A percentile compares a stretch with the other conserved stretches of the same genome.
phyloP scores from a whole-genome alignment of 2,888 invertebrate species.

The Callosobruchus maculatus region DNA sequence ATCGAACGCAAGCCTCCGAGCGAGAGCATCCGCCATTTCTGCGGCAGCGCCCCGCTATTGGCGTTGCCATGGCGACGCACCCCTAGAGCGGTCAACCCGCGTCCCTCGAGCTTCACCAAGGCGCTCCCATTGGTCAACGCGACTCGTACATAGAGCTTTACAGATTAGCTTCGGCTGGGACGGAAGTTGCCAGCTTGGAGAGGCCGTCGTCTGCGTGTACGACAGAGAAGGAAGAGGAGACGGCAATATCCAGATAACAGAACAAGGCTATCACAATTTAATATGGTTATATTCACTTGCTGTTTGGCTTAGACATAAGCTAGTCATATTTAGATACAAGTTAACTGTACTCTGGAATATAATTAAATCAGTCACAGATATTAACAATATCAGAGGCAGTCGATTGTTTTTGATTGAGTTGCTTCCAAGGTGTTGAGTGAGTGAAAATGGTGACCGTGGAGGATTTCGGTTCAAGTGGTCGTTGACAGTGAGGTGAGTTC shows the following conservation, averaged over 20 bases:
- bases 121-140: conserved; percentile 34
- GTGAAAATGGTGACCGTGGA: conserved; percentile 14
- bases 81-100: conserved; percentile 43
- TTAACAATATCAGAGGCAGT: conserved; percentile 50
- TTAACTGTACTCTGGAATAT: conserved; percentile 49
- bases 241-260: conserved; percentile 43
- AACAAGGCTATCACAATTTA: conserved; percentile 53
- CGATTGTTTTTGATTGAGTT: conserved; percentile 45
- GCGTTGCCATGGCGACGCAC: conserved; percentile 47
- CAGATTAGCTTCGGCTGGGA: conserved; percentile 32
- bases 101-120: conserved; percentile 34
- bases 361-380: conserved; percentile 53
- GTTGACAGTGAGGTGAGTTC: background rate
- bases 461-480: background rate
- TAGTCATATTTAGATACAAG: conserved; percentile 50
- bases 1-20: conserved; percentile 45
- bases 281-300: conserved; percentile 53
- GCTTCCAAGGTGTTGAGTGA: conserved; percentile 27
- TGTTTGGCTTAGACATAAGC: conserved; percentile 52
- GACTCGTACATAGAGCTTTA: conserved; percentile 33
- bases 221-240: conserved; percentile 14
- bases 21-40: conserved; percentile 47
- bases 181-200: conserved; percentile 45
- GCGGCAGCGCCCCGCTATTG: conserved; percentile 41
- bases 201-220: conserved; percentile 30